These are phyloP conservation scores for Apodemia duryi DNA, from an alignment of 2,888 invertebrate species.

Conservation along the genomic window DNA sequence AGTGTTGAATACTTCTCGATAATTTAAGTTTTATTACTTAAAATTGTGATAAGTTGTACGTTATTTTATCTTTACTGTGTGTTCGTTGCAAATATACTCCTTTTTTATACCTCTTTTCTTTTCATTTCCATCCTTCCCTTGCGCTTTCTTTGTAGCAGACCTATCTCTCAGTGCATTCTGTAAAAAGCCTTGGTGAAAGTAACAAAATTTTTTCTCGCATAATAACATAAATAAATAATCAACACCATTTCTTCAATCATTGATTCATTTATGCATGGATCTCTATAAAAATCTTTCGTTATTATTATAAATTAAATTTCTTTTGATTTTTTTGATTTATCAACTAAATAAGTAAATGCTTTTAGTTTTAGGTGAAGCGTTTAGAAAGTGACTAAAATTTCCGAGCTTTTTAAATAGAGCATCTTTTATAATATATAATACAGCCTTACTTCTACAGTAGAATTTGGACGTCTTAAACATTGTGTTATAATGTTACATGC, in stretches of 20 bases:
- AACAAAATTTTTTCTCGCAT: constrained; percentile 58
- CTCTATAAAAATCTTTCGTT: constrained; percentile 54
- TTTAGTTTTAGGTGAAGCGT: constrained; percentile 71
- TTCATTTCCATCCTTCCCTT: constrained; percentile 76
- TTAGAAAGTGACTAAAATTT: constrained; percentile 65
- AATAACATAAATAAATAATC: constrained; percentile 54
- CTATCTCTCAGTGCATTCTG: constrained; percentile 63
- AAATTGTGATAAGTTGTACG: constrained; percentile 46
- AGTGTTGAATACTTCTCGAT: constrained; percentile 43
- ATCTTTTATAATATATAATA: constrained; percentile 45
- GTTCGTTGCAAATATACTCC: constrained; percentile 79
- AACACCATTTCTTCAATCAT: constrained; percentile 78
- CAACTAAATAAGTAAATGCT: constrained; percentile 61
- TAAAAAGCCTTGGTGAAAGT: constrained; percentile 71
- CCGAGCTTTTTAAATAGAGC: constrained; percentile 56
- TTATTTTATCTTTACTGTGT: constrained; percentile 74
- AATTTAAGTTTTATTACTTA: constrained; percentile 59
- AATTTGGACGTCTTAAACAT: constrained; percentile 31
- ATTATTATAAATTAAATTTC: constrained; percentile 29
- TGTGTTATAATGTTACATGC: constrained; percentile 1
- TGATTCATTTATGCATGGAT: constrained; percentile 76
- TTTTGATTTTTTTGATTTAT: constrained; percentile 37
- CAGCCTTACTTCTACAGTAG: constrained; percentile 42
- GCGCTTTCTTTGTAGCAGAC: constrained; percentile 69
- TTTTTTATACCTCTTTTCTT: constrained; percentile 77